A percentile compares a stretch with the other conserved stretches of the same genome.
Evolutionary conservation across 2,113 vertebrate genomes (phyloP).

Genomic region (Equus quagga): DNA sequence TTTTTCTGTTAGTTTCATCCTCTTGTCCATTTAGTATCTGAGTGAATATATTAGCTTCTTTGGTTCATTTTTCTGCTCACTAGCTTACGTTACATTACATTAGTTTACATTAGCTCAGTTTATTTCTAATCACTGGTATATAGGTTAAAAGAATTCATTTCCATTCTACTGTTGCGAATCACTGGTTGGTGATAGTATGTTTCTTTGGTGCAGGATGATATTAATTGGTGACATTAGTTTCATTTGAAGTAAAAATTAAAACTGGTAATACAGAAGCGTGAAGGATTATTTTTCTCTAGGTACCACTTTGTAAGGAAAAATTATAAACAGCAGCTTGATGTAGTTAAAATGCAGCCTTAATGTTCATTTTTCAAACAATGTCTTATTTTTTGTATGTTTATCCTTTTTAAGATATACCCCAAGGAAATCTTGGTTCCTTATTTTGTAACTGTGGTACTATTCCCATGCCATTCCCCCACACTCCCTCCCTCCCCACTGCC

Average conservation of each 20-base stretch:
- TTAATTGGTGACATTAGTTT: background rate
- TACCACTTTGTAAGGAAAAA: background rate
- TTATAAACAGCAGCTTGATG: background rate
- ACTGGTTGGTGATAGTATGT: background rate
- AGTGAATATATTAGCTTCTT: slow-evolving; percentile 19
- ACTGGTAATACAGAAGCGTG: background rate
- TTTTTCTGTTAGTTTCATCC: background rate
- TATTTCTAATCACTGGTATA: background rate
- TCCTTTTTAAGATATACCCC: background rate
- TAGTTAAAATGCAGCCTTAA: background rate
- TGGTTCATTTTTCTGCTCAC: background rate
- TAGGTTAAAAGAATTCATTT: slow-evolving; percentile 18
- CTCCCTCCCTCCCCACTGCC: too few relatives aligned
- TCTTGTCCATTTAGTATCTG: slow-evolving; percentile 2
- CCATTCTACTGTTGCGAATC: background rate
- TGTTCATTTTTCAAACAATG: background rate
- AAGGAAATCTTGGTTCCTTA: background rate
- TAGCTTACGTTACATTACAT: background rate
- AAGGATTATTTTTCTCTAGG: background rate
- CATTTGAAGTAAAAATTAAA: background rate
- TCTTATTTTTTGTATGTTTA: background rate
- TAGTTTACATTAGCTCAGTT: background rate
- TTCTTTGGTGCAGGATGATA: background rate
- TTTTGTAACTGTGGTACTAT: background rate
- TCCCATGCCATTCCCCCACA: background rate